phyloP scores from a whole-genome alignment of 2,888 invertebrate genomes.

The Clostera curtula region DNA sequence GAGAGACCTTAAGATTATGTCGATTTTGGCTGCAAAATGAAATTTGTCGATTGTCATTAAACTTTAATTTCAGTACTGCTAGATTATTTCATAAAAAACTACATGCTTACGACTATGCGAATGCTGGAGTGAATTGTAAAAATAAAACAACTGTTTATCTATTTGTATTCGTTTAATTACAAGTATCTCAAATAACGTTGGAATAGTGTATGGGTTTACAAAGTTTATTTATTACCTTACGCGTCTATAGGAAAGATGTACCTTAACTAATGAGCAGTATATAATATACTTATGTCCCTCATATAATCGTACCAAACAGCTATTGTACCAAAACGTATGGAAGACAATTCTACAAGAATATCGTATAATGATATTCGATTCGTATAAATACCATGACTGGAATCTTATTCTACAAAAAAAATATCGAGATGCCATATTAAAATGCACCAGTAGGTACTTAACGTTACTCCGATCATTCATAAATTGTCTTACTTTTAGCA shows the following conservation, averaged over 20 bases:
- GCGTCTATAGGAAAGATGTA: constrained; percentile 23
- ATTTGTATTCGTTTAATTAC: constrained; percentile 25
- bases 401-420: constrained; percentile 22
- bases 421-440: constrained; percentile 24
- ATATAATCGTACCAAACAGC: constrained; percentile 8
- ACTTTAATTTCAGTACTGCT: too few species aligned
- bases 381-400: constrained; percentile 20
- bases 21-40: too few species aligned
- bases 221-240: constrained; percentile 16
- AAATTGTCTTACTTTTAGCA: too few species aligned
- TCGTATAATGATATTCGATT: constrained; percentile 12
- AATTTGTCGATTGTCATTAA: too few species aligned
- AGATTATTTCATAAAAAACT: too few species aligned
- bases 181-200: constrained; percentile 14
- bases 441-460: too few species aligned
- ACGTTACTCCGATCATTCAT: too few species aligned
- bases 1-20: too few species aligned
- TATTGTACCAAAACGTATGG: constrained; percentile 16
- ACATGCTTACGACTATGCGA: too few species aligned
- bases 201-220: constrained; percentile 22
- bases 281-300: constrained; percentile 20
- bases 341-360: constrained; percentile 23
- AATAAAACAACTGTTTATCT: too few species aligned
- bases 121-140: too few species aligned
- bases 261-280: constrained; percentile 19